Evolutionary conservation across 2,888 invertebrate genomes (phyloP).

Genomic region (Hemaris fuciformis): DNA sequence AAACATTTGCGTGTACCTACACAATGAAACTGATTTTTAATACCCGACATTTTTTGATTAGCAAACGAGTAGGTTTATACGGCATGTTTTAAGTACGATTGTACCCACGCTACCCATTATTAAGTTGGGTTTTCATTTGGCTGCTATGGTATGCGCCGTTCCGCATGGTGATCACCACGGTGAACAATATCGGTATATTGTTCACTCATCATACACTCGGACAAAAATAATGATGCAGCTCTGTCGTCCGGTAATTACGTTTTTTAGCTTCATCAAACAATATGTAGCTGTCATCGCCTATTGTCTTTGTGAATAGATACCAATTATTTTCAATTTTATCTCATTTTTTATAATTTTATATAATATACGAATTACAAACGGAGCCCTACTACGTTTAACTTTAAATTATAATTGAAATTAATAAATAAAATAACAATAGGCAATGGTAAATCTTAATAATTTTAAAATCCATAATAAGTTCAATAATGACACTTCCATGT

Average conservation of each 20-base stretch:
- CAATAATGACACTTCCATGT: background rate
- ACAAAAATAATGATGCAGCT: background rate
- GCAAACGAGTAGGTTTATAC: background rate
- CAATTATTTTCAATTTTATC: background rate
- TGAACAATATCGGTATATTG: constrained; percentile 1
- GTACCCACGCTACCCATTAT: background rate
- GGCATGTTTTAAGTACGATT: background rate
- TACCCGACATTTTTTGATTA: background rate
- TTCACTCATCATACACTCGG: background rate
- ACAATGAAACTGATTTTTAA: constrained; percentile 4
- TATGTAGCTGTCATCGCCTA: background rate
- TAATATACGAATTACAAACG: no score
- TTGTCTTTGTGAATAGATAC: background rate
- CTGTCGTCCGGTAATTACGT: background rate
- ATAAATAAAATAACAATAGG: no score
- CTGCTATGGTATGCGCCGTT: constrained; percentile 7
- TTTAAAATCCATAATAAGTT: background rate
- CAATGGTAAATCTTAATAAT: no score
- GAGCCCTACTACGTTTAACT: no score
- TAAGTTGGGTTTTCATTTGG: constrained; percentile 6
- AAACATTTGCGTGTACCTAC: background rate
- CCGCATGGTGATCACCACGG: constrained; percentile 4
- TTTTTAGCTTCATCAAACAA: background rate
- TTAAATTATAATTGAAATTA: no score
- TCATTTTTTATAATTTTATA: no score